These are phyloP conservation scores for Hirtodrosophila duncani DNA, from an alignment of 2,888 invertebrate genomes.

Conservation along the genomic window DNA sequence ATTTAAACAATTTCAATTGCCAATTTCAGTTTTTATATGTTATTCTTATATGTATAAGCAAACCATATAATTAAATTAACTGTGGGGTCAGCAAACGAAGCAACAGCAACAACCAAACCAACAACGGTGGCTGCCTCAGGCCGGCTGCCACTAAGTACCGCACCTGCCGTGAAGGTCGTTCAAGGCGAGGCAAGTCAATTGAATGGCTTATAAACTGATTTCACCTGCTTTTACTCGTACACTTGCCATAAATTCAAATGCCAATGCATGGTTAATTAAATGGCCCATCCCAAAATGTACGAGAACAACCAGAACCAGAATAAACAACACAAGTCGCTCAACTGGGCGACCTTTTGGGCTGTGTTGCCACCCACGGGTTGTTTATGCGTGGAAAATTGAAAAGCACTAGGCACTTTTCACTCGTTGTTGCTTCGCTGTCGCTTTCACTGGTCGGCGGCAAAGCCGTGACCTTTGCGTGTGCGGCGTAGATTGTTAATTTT, in stretches of 20 bases:
- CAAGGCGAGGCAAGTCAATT: neutral
- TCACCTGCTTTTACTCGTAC: slow-evolving; percentile 5
- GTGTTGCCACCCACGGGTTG: slow-evolving; percentile 27
- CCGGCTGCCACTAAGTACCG: slow-evolving; percentile 6
- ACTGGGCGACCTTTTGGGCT: neutral
- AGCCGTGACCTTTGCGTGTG: slow-evolving; percentile 66
- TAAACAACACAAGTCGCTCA: slow-evolving; percentile 1
- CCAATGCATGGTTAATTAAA: slow-evolving; percentile 48
- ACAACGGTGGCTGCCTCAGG: neutral
- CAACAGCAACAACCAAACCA: slow-evolving; percentile 5
- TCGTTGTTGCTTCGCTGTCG: too few relatives aligned
- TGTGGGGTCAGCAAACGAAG: slow-evolving; percentile 21
- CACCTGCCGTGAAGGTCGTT: slow-evolving; percentile 51
- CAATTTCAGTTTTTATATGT: slow-evolving; percentile 31
- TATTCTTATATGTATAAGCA: neutral
- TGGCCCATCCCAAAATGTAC: slow-evolving; percentile 5
- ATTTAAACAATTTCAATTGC: slow-evolving; percentile 46
- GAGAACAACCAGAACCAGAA: neutral
- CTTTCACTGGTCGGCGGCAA: neutral
- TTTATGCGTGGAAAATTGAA: slow-evolving; percentile 52
- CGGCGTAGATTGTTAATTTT: slow-evolving; percentile 63
- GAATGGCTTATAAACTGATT: slow-evolving; percentile 19
- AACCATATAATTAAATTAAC: slow-evolving; percentile 44
- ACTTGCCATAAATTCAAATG: slow-evolving; percentile 39
- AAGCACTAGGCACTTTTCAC: slow-evolving; percentile 8